A percentile compares a stretch with the other conserved stretches of the same genome.
phyloP scores from a whole-genome alignment of 1,140 invertebrate genomes.

The Manduca sexta region DNA sequence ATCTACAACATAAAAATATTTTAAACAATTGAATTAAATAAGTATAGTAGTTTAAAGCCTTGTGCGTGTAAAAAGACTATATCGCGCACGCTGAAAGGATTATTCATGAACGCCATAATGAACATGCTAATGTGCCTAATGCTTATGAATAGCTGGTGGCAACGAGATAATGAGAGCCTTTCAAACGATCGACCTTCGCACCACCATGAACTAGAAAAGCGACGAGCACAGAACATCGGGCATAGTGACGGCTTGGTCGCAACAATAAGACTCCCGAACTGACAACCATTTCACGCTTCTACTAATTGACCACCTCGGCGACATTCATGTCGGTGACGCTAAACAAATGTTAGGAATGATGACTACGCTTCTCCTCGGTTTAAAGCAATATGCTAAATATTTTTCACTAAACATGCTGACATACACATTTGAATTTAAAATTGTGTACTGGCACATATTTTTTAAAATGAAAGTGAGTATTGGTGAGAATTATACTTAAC shows the following conservation, averaged over 20 bases:
- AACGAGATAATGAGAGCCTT: constrained; percentile 40
- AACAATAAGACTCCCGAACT: constrained; percentile 54
- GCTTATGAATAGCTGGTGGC: constrained; percentile 26
- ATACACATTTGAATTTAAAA: constrained; percentile 20
- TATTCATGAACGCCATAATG: constrained; percentile 58
- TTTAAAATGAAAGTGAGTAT: constrained; percentile 21
- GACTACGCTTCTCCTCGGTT: constrained; percentile 32
- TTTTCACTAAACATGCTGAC: constrained; percentile 27
- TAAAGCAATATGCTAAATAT: constrained; percentile 32
- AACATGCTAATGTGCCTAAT: constrained; percentile 45
- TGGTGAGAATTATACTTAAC: constrained; percentile 27
- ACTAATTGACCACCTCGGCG: constrained; percentile 57
- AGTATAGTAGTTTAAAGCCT: no score
- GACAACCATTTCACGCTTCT: constrained; percentile 63
- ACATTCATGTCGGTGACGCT: constrained; percentile 36
- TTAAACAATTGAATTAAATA: no score
- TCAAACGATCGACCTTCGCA: constrained; percentile 43
- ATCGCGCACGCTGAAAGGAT: constrained; percentile 26
- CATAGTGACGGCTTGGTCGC: no score
- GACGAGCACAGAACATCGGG: constrained; percentile 25
- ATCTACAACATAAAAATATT: no score
- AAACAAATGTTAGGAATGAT: constrained; percentile 49
- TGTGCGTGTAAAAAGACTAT: constrained; percentile 16
- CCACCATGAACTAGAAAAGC: constrained; percentile 35
- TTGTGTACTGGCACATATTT: constrained; percentile 12